These are phyloP conservation scores for Andrena praecox DNA, from an alignment of 2,888 invertebrate genomes.

Conservation along the genomic window DNA sequence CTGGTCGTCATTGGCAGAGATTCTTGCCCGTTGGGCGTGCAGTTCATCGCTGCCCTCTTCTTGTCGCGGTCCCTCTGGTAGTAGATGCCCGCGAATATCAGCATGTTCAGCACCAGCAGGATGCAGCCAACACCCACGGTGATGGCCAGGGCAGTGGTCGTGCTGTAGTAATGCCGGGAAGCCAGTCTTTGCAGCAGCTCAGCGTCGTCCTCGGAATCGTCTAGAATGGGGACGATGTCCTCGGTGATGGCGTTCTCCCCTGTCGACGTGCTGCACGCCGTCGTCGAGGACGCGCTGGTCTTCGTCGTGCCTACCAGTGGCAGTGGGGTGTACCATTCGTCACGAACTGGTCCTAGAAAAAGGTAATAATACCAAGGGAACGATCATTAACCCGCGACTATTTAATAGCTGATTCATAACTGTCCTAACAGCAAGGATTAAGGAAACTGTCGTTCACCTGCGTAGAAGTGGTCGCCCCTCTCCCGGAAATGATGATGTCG, in stretches of 20 bases:
- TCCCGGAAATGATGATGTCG: conserved; percentile 92
- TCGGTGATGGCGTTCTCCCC: conserved; percentile 78
- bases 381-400: background rate
- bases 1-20: conserved; percentile 83
- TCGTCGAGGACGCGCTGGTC: conserved; percentile 77
- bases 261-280: conserved; percentile 79
- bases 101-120: conserved; percentile 89
- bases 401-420: too few species aligned
- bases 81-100: conserved; percentile 92
- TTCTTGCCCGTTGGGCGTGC: conserved; percentile 81
- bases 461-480: conserved; percentile 90
- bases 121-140: conserved; percentile 92
- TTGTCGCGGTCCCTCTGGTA: conserved; percentile 89
- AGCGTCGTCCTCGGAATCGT: conserved; percentile 85
- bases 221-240: conserved; percentile 77
- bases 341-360: conserved; percentile 80
- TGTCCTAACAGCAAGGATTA: background rate
- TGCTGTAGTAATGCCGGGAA: conserved; percentile 88
- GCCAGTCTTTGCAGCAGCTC: conserved; percentile 86
- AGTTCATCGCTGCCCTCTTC: conserved; percentile 80
- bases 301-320: conserved; percentile 80
- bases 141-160: conserved; percentile 91
- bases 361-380: background rate
- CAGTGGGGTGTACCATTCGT: conserved; percentile 83
- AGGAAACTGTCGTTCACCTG: conserved; percentile 86